Percentiles rank a stretch among this genome's conserved stretches.
Conservation (phyloP, 2,888 invertebrate genomes). For the Polymixis lichenea region DNA sequence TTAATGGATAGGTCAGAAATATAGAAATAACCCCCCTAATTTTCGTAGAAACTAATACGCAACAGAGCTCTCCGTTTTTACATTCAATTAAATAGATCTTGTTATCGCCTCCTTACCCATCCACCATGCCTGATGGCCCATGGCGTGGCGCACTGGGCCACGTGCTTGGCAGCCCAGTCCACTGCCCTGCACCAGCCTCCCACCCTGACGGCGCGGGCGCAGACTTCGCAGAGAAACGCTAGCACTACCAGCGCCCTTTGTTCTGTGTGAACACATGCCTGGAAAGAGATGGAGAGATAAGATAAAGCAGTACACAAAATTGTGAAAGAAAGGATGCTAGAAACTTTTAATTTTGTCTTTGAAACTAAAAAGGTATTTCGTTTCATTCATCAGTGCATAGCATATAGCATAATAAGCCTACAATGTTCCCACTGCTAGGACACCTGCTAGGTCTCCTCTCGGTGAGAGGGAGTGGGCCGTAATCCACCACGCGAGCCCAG, state of each 20-base stretch:
- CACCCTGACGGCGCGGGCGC: conserved; percentile 85
- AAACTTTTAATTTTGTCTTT: neutral
- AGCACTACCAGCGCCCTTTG: conserved; percentile 90
- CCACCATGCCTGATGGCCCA: conserved; percentile 91
- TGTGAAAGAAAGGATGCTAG: neutral
- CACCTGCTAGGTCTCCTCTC: too few species aligned
- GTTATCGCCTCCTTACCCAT: conserved; percentile 84
- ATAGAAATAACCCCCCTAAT: too few species aligned
- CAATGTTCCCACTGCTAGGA: too few species aligned
- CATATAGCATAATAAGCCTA: too few species aligned
- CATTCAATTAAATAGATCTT: neutral
- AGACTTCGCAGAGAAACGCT: conserved; percentile 90
- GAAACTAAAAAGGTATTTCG: too few species aligned
- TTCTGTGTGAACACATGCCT: conserved; percentile 90
- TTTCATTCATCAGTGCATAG: too few species aligned
- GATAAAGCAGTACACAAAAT: neutral
- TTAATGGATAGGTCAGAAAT: too few species aligned
- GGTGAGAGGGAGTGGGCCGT: too few species aligned
- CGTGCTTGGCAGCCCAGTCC: conserved; percentile 90
- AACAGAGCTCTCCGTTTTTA: too few species aligned
- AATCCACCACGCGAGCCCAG: too few species aligned
- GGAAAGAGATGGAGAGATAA: conserved; percentile 19
- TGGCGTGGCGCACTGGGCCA: conserved; percentile 89
- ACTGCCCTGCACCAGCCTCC: conserved; percentile 90
- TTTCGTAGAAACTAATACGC: too few species aligned